Evolutionary conservation across 2,797 vertebrate genomes (phyloP).

Genomic region (Adrianichthys oophorus): DNA sequence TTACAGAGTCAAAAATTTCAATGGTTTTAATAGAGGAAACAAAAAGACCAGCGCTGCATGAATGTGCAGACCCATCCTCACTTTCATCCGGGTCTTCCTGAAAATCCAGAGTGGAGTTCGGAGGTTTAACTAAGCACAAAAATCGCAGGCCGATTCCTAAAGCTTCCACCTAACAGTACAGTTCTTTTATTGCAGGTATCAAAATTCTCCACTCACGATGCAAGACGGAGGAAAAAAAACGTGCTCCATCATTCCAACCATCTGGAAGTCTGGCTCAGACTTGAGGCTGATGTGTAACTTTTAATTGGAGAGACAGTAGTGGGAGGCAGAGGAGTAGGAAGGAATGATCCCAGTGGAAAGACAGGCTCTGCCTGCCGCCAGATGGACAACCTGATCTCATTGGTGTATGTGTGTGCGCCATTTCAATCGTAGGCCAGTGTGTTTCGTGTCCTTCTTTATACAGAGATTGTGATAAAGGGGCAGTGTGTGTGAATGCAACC

Average conservation of each 20-base stretch:
- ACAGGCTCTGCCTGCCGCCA: conserved; percentile 63
- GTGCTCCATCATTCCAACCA: conserved; percentile 72
- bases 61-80: conserved; percentile 30
- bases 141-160: conserved; percentile 61
- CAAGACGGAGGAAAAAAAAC: conserved; percentile 54
- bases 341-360: conserved; percentile 67
- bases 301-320: conserved; percentile 76
- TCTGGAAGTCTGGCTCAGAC: conserved; percentile 75
- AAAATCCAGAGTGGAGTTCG: conserved; percentile 60
- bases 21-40: conserved; percentile 28
- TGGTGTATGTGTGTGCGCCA: conserved; percentile 38
- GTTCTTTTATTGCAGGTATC: conserved; percentile 64
- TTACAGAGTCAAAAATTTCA: conserved; percentile 21
- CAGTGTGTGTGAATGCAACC: conserved; percentile 21
- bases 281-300: conserved; percentile 74
- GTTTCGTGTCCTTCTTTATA: conserved; percentile 32
- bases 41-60: conserved; percentile 26
- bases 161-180: conserved; percentile 63
- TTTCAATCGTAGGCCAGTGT: conserved; percentile 44
- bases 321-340: conserved; percentile 59
- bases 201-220: conserved; percentile 70
- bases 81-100: conserved; percentile 42
- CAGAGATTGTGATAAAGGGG: conserved; percentile 24
- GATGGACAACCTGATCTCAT: conserved; percentile 68
- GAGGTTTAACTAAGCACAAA: conserved; percentile 59